phyloP scores from a whole-genome alignment of 1,140 invertebrate species.

The Saxidomus purpurata region DNA sequence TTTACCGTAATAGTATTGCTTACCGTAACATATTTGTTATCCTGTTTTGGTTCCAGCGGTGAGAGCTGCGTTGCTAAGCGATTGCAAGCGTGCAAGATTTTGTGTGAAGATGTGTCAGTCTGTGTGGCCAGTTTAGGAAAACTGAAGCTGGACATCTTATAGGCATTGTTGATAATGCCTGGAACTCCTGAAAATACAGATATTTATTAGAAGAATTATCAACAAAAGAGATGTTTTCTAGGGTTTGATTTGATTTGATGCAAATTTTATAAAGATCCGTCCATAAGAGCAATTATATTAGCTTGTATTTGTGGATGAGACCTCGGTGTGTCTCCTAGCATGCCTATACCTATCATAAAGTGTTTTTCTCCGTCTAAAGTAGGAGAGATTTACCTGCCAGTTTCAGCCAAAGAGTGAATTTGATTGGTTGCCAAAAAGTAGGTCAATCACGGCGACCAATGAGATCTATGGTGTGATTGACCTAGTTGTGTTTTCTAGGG shows the following conservation, averaged over 20 bases:
- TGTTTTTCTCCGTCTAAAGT: background rate
- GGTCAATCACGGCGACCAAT: too few relatives aligned
- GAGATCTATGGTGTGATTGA: background rate
- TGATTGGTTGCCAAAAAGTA: too few relatives aligned
- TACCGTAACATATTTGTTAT: slow-evolving; percentile 42
- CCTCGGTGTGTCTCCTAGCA: too few relatives aligned
- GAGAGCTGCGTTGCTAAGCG: slow-evolving; percentile 49
- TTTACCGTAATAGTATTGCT: too few relatives aligned
- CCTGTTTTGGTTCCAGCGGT: background rate
- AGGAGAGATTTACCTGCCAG: too few relatives aligned
- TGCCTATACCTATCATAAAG: background rate
- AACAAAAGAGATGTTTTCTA: background rate
- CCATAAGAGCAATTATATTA: too few relatives aligned
- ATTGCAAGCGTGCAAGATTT: slow-evolving; percentile 64
- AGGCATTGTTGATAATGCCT: slow-evolving; percentile 63
- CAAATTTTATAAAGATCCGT: too few relatives aligned
- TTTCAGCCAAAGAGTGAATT: too few relatives aligned
- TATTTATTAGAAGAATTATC: background rate
- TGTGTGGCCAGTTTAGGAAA: slow-evolving; percentile 41
- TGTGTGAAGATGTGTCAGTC: slow-evolving; percentile 35
- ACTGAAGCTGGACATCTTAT: slow-evolving; percentile 59
- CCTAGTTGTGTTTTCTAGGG: background rate
- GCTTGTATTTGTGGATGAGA: too few relatives aligned
- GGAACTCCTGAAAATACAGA: slow-evolving; percentile 58
- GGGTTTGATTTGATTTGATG: too few relatives aligned